Conservation (phyloP, 92 coral and sea anemone species). For the Phenganax subtilis region DNA sequence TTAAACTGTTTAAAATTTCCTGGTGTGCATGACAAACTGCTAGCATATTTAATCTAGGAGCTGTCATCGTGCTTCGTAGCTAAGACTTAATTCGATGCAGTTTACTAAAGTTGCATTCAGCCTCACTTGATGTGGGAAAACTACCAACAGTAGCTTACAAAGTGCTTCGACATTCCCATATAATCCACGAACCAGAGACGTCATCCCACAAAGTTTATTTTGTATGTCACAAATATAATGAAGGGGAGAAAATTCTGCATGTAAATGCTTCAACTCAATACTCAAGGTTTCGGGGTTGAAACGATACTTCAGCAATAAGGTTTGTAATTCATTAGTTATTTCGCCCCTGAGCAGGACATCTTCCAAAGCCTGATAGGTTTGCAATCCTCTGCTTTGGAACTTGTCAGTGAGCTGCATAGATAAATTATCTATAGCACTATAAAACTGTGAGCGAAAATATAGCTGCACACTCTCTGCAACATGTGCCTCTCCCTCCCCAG, state of each 20-base stretch:
- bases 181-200: too few relatives aligned
- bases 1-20: neutral
- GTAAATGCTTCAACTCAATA: slow-evolving; percentile 16
- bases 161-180: too few relatives aligned
- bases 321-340: neutral
- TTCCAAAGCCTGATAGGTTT: slow-evolving; percentile 21
- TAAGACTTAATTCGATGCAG: too few relatives aligned
- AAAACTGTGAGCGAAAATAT: too few relatives aligned
- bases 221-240: neutral
- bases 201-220: neutral
- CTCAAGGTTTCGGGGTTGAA: neutral
- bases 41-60: neutral
- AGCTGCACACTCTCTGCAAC: too few relatives aligned
- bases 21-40: slow-evolving; percentile 21
- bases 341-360: slow-evolving; percentile 15
- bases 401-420: slow-evolving; percentile 14
- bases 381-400: slow-evolving; percentile 17
- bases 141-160: too few relatives aligned
- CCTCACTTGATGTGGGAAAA: too few relatives aligned
- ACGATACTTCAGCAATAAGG: slow-evolving; percentile 8
- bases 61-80: neutral
- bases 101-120: too few relatives aligned
- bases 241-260: slow-evolving; percentile 12
- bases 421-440: slow-evolving; percentile 3
- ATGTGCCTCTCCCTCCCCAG: neutral